A percentile compares a stretch with the other conserved stretches of the same genome.
Conservation (phyloP, 2,113 vertebrate genomes). For the Anolis sagrei region DNA sequence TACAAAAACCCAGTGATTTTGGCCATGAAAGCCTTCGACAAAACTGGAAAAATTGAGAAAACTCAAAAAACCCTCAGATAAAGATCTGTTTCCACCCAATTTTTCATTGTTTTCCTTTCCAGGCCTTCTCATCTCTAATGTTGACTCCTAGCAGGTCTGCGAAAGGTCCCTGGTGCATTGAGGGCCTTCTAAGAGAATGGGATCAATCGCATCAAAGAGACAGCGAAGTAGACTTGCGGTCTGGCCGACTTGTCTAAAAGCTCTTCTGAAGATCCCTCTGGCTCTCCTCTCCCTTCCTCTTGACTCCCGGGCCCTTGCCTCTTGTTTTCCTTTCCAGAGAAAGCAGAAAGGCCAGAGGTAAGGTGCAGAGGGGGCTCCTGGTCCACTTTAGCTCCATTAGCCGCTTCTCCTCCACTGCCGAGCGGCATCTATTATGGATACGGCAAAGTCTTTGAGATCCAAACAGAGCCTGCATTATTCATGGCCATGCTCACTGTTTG, state of each 20-base stretch:
- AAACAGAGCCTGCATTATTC: constrained; percentile 70
- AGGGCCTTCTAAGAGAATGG: constrained; percentile 20
- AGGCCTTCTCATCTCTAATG: not conserved
- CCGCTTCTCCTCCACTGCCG: constrained; percentile 47
- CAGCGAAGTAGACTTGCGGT: constrained; percentile 63
- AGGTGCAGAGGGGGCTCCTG: constrained; percentile 8
- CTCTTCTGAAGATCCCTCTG: constrained; percentile 38
- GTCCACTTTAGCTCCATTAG: constrained; percentile 47
- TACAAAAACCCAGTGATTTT: too few relatives aligned
- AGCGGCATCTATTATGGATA: constrained; percentile 72
- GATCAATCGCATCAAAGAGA: constrained; percentile 48
- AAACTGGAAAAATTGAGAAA: too few relatives aligned
- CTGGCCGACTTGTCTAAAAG: constrained; percentile 58
- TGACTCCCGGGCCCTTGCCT: constrained; percentile 11
- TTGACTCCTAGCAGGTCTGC: not conserved
- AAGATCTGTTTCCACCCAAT: too few relatives aligned
- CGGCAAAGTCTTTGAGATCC: constrained; percentile 51
- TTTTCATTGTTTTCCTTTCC: too few relatives aligned
- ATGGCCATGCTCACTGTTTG: constrained; percentile 59
- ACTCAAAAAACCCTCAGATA: too few relatives aligned
- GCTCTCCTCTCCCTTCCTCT: constrained; percentile 21
- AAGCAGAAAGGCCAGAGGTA: not conserved
- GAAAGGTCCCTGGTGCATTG: not conserved
- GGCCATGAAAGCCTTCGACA: too few relatives aligned
- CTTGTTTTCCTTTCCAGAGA: constrained; percentile 53